Conservation (phyloP, 2,797 vertebrate species). For the Schizothorax lantsangensis region DNA sequence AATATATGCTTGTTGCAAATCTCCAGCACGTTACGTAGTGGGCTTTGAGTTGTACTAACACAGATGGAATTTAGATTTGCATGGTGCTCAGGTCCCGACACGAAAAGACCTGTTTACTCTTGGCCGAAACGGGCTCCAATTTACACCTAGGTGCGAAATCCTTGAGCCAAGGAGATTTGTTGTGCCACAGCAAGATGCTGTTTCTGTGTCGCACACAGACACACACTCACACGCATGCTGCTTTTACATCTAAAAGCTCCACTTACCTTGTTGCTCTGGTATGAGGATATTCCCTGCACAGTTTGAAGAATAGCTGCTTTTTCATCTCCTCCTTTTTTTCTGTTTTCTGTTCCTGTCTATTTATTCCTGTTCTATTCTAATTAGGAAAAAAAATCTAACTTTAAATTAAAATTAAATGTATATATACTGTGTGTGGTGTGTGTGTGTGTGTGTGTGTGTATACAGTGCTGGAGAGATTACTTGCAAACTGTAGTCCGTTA, state of each 20-base stretch:
- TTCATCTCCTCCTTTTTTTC: not conserved
- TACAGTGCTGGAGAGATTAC: not conserved
- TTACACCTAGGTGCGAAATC: conserved; percentile 53
- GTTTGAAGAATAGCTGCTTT: conserved; percentile 32
- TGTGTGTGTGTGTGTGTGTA: not conserved
- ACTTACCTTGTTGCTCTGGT: conserved; percentile 32
- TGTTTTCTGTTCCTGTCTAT: not conserved
- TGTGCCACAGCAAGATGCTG: conserved; percentile 45
- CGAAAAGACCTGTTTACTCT: conserved; percentile 53
- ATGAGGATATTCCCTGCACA: conserved; percentile 37
- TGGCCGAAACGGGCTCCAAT: conserved; percentile 45
- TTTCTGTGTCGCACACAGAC: conserved; percentile 37
- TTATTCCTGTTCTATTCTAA: not conserved
- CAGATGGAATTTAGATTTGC: conserved; percentile 49
- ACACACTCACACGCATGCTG: conserved; percentile 26
- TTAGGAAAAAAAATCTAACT: not conserved
- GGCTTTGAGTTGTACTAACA: conserved; percentile 8
- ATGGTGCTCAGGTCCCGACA: conserved; percentile 35
- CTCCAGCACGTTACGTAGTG: not conserved
- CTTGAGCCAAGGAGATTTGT: conserved; percentile 55
- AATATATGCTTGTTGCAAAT: conserved; percentile 46
- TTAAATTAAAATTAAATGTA: not conserved
- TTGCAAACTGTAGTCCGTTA: not conserved
- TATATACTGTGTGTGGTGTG: not conserved
- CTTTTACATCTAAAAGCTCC: conserved; percentile 44